phyloP scores from a whole-genome alignment of 1,140 invertebrate genomes.

The Dendrolimus kikuchii region DNA sequence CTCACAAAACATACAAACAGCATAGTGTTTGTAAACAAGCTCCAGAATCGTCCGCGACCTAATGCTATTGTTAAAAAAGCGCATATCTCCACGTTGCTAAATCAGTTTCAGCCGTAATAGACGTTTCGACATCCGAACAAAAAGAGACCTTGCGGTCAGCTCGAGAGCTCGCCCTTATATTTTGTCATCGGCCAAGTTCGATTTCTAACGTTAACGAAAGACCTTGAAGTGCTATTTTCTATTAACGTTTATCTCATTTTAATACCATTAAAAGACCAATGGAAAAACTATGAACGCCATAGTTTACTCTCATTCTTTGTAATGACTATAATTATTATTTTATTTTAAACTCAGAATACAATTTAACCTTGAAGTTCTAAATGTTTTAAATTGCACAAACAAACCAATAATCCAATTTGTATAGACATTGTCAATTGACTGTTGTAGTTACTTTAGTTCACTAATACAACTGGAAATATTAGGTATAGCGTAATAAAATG shows the following conservation, averaged over 20 bases:
- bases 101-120: constrained; percentile 12
- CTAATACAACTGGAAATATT: too few species aligned
- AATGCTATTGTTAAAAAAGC: constrained; percentile 1
- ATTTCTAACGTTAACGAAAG: constrained; percentile 42
- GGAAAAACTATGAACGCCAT: background rate
- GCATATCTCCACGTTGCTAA: constrained; percentile 22
- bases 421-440: too few species aligned
- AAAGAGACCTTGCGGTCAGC: constrained; percentile 52
- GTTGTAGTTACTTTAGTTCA: too few species aligned
- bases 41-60: background rate
- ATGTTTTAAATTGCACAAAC: too few species aligned
- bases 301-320: background rate
- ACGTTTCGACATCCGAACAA: constrained; percentile 41
- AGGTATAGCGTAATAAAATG: too few species aligned
- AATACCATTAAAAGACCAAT: constrained; percentile 16
- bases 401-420: too few species aligned
- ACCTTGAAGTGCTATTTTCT: constrained; percentile 50
- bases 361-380: too few species aligned
- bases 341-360: too few species aligned
- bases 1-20: background rate
- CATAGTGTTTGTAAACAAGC: background rate
- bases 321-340: constrained; percentile 1
- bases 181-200: constrained; percentile 30
- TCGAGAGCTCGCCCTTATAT: constrained; percentile 42
- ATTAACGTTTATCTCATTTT: constrained; percentile 27